Base-by-base conservation (phyloP, 1,140 invertebrate genomes). In the Cataglyphis hispanica region DNA sequence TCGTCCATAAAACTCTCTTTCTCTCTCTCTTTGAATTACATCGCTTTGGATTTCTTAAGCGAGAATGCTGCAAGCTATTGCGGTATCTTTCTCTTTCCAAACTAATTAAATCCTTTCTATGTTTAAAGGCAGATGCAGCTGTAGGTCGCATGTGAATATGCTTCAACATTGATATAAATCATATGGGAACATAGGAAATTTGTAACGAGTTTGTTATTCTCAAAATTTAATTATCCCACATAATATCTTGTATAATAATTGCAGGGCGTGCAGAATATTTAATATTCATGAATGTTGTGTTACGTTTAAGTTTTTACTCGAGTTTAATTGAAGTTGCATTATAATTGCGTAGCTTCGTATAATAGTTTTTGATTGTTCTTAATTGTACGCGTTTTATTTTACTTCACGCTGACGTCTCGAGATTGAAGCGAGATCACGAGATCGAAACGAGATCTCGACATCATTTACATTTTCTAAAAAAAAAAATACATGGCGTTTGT, bases 101-200 rank as follows among this genome's bases (percentile, higher is more conserved):
- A 13, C 53, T 72, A 72, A 83, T 83, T 72, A 83, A 81, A 58
- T 69, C 53, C 7, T n/a, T 72, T 40, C 22, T 64, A 56, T 3
- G n/a, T 25, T 31, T 16, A n/a, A 13, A 58, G 2, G 43, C 40
- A 43, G 40, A 11, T 22, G n/a, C 34, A n/a, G 58, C 61, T 74
- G 25, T 40, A 27, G 46, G 2, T 76, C 63, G 63, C 22, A 50
- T 10, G n/a, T 8, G 53, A 40, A 37, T 19, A 60, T 19, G 19
- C 46, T 19, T 50, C 13, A 50, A 16, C 16, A 50, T 16, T 19
- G 13, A 50, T 50, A 50, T 19, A 16, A 50, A 50, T 50, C 16
- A 50, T 50, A 50, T 19, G 46, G 46, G 46, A 50, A 16, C 46
- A 50, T 50, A 16, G 46, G 13, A 19, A 50, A 50, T 50, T 50